Evolutionary conservation across 1,140 invertebrate species (phyloP).

Genomic region (Drosophila mojavensis): DNA sequence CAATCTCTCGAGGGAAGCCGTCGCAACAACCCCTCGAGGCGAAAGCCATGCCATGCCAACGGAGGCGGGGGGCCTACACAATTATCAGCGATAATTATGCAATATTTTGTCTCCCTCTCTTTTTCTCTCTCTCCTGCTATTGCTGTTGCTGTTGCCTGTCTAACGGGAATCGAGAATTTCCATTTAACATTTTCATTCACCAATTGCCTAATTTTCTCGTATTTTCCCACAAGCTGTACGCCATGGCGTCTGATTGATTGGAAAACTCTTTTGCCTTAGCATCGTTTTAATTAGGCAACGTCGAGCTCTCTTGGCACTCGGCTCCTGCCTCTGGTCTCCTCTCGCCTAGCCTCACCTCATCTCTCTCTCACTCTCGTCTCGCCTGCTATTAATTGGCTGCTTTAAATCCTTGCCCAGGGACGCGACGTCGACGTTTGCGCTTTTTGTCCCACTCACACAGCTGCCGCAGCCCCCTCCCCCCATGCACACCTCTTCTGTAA

Average conservation of each 20-base stretch:
- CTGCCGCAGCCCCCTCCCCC: neutral
- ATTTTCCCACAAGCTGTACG: constrained; percentile 44
- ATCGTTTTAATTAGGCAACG: constrained; percentile 71
- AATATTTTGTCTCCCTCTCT: constrained; percentile 53
- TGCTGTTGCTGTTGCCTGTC: neutral
- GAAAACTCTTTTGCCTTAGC: constrained; percentile 55
- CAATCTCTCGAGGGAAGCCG: constrained; percentile 47
- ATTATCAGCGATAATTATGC: constrained; percentile 80
- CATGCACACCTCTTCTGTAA: too few relatives aligned
- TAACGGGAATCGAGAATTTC: neutral
- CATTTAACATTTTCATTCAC: constrained; percentile 31
- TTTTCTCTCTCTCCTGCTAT: neutral
- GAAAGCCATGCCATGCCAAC: constrained; percentile 1
- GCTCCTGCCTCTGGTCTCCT: neutral
- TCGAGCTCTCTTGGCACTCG: constrained; percentile 9
- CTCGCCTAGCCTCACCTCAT: neutral
- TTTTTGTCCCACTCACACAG: constrained; percentile 37
- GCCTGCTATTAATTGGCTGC: constrained; percentile 71
- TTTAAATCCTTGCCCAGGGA: constrained; percentile 51
- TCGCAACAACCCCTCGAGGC: constrained; percentile 56
- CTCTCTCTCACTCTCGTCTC: constrained; percentile 18
- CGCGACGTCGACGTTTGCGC: constrained; percentile 34
- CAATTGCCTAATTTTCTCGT: constrained; percentile 79
- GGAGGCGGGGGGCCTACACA: constrained; percentile 36
- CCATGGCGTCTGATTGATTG: constrained; percentile 70